Evolutionary conservation across 2,113 vertebrate species (phyloP).

Genomic region (Oceanites oceanicus): DNA sequence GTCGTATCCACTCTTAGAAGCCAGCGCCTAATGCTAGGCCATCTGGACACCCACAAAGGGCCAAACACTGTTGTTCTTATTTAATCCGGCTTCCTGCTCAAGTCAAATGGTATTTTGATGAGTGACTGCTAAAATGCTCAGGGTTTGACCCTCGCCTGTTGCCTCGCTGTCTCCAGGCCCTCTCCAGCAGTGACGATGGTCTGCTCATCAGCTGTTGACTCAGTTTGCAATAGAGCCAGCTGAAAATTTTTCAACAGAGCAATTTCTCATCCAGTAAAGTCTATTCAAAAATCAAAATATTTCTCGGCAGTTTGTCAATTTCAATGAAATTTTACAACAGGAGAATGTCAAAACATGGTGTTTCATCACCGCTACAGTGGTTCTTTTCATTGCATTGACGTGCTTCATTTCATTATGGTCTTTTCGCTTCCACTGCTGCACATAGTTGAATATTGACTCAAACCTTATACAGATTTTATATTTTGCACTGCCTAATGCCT

Average conservation of each 20-base stretch:
- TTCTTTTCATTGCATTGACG: background rate
- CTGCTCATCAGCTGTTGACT: constrained; percentile 46
- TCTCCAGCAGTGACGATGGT: constrained; percentile 19
- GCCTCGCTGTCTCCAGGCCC: background rate
- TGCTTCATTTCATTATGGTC: background rate
- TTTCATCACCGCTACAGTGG: background rate
- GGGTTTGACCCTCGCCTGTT: background rate
- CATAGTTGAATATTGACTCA: background rate
- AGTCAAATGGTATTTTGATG: background rate
- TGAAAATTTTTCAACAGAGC: constrained; percentile 48
- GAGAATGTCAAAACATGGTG: constrained; percentile 58
- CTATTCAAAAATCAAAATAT: constrained; percentile 66
- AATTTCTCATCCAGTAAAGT: constrained; percentile 34
- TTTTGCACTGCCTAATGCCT: background rate
- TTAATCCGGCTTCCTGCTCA: background rate
- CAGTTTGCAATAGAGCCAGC: constrained; percentile 39
- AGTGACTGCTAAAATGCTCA: background rate
- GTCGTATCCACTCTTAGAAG: background rate
- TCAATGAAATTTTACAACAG: constrained; percentile 59
- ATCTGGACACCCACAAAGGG: background rate
- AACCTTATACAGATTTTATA: background rate
- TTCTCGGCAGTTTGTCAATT: constrained; percentile 56
- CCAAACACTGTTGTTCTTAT: background rate
- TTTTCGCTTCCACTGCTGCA: background rate
- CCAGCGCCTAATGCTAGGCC: background rate